Evolutionary conservation across 2,888 invertebrate species (phyloP), one percentile per base, ranked within the genome.

Genomic region (Antheraea assamensis): DNA sequence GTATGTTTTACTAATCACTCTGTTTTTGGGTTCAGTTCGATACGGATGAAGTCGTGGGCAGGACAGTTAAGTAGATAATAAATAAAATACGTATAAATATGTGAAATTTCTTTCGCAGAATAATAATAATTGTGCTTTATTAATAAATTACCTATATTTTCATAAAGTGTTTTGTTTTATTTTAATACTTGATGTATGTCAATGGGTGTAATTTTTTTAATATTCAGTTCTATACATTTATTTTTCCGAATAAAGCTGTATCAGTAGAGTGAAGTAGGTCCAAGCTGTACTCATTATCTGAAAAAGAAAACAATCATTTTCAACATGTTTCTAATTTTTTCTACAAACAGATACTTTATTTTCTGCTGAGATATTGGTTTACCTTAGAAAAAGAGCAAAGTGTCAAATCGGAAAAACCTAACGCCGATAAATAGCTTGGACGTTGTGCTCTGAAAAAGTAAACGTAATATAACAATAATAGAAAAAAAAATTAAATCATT

Each of bases 81-180:
- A n/a, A n/a, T n/a, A n/a, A n/a, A n/a, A n/a, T n/a, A n/a, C n/a
- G n/a, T n/a, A n/a, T n/a, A n/a, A n/a, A 27, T 70, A 73, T 70
- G 71, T 68, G 71, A 72, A 76, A 73, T 58, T 31, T 35, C 58
- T 55, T 55, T 52, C 35, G 21, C 21, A 71, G 35, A 55, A 21
- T 35, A 27, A 30, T 27, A n/a, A 42, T 55, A 70, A 30, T 70
- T 42, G 70, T 61, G 58, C 70, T 70, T 68, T 58, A 55, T 73
- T 21, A 82, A 80, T 76, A 74, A 82, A 86, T 79, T 80, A n/a
- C n/a, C n/a, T n/a, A 84, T 86, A 86, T 85, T 85, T 85, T 85
- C 80, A 80, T 78, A 82, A 77, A 76, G 72, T 72, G 49, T 72
- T 73, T 74, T 30, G 42, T 73, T 78, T 78, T 72, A 72, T n/a